Evolutionary conservation across 2,113 vertebrate species (phyloP).

Genomic region (Lipotes vexillifer): DNA sequence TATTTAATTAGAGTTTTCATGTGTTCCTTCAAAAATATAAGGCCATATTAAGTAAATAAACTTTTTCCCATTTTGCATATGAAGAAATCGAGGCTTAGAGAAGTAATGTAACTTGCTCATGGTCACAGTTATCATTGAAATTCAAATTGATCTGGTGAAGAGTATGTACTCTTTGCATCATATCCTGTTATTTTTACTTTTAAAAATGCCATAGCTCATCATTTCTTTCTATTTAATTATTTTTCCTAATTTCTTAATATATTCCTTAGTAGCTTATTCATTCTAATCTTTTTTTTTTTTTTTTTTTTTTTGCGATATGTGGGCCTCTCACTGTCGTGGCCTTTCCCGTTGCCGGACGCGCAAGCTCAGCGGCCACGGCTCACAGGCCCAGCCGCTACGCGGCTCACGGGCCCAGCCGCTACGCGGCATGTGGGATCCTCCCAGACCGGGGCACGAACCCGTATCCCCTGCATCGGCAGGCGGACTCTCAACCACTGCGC

Average conservation of each 20-base stretch:
- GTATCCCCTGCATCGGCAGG: no score
- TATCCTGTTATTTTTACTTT: background rate
- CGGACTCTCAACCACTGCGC: no score
- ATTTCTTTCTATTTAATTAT: background rate
- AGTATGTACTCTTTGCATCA: background rate
- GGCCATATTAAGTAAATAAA: background rate
- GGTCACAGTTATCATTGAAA: background rate
- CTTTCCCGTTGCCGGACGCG: no score
- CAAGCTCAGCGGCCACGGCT: no score
- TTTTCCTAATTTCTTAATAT: background rate
- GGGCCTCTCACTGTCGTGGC: no score
- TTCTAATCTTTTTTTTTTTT: background rate
- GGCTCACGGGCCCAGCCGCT: no score
- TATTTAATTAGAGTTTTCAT: background rate
- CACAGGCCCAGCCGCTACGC: no score
- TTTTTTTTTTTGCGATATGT: no score
- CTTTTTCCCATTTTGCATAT: background rate
- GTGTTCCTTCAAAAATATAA: background rate
- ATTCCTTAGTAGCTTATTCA: background rate
- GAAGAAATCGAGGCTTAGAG: background rate
- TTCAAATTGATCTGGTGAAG: background rate
- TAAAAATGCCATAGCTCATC: background rate
- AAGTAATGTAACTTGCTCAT: background rate
- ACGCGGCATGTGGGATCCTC: no score
- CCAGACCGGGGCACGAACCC: no score